Evolutionary conservation across 2,888 invertebrate genomes (phyloP).

Genomic region (Parnassius mnemosyne): DNA sequence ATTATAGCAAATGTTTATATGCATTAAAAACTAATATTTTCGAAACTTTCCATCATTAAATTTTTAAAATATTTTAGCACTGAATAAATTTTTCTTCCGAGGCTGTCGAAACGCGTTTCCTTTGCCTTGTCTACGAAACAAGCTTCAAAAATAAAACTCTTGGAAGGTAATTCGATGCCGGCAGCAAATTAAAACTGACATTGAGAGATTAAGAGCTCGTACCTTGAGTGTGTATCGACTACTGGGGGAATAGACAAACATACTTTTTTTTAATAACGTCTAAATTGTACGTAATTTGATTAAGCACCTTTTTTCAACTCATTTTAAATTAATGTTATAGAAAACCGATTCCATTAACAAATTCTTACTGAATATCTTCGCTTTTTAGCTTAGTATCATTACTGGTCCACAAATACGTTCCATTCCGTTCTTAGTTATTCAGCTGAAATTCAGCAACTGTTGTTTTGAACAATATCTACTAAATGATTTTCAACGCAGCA

Average conservation of each 20-base stretch:
- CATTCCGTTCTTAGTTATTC: too few species aligned
- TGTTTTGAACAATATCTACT: too few species aligned
- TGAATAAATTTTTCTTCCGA: constrained; percentile 47
- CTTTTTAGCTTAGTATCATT: too few species aligned
- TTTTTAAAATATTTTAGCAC: constrained; percentile 42
- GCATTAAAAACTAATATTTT: not conserved
- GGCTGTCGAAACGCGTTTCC: constrained; percentile 70
- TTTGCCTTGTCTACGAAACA: constrained; percentile 54
- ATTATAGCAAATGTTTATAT: not conserved
- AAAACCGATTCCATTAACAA: constrained; percentile 14
- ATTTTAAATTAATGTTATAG: constrained; percentile 9
- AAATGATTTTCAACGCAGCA: too few species aligned
- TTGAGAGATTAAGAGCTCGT: constrained; percentile 74
- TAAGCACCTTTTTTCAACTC: constrained; percentile 27
- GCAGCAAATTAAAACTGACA: constrained; percentile 77
- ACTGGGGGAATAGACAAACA: constrained; percentile 45
- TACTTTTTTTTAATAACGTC: constrained; percentile 39
- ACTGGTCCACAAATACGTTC: too few species aligned
- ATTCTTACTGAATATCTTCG: not conserved
- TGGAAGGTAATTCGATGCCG: constrained; percentile 73
- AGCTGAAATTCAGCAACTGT: too few species aligned
- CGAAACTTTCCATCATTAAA: constrained; percentile 9
- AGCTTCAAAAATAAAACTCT: constrained; percentile 72
- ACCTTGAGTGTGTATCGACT: constrained; percentile 58
- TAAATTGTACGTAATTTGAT: constrained; percentile 49